Conservation (phyloP, 1,140 invertebrate genomes). For the Papilio polytes region DNA sequence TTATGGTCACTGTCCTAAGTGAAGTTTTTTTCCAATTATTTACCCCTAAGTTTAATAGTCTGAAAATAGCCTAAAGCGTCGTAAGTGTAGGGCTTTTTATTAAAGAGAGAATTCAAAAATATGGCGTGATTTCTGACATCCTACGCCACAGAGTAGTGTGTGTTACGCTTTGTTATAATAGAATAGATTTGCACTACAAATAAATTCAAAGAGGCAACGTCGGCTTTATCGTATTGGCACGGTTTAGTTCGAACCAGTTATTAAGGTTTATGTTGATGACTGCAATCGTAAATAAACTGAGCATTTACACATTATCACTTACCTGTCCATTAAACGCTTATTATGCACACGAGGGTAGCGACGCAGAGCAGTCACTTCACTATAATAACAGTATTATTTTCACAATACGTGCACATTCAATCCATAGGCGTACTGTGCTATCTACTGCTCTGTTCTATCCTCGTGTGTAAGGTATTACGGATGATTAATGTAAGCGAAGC, state of each 20-base stretch:
- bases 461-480: neutral
- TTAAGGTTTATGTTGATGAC: conserved; percentile 40
- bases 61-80: too few relatives aligned
- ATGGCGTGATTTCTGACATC: too few relatives aligned
- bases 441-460: neutral
- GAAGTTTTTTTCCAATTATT: too few relatives aligned
- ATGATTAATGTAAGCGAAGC: neutral
- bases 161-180: too few relatives aligned
- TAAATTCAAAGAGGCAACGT: conserved; percentile 16
- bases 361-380: neutral
- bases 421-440: neutral
- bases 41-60: too few relatives aligned
- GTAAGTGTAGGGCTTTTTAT: too few relatives aligned
- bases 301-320: conserved; percentile 40
- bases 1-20: too few relatives aligned
- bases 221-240: conserved; percentile 37
- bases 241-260: conserved; percentile 40
- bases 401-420: neutral
- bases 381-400: neutral
- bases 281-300: conserved; percentile 28
- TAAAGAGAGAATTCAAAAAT: too few relatives aligned
- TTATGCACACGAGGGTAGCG: neutral
- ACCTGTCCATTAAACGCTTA: conserved; percentile 37
- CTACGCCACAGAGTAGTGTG: too few relatives aligned
- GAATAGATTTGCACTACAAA: neutral